Conservation (phyloP, 2,113 vertebrate genomes). For the Tragelaphus strepsiceros region DNA sequence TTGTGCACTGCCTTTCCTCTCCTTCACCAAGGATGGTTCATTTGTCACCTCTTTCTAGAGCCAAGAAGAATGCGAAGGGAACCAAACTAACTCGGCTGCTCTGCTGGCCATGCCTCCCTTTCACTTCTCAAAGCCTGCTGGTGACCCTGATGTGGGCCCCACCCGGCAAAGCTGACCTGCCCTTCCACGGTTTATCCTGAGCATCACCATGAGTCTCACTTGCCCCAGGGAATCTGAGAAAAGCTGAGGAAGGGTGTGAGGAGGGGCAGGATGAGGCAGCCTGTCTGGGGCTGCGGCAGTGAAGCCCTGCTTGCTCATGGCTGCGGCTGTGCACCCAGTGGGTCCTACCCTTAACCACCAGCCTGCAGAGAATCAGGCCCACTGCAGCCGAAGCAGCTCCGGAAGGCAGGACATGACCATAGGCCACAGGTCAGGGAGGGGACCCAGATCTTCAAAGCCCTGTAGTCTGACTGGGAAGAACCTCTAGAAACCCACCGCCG, state of each 20-base stretch:
- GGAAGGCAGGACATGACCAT: background rate
- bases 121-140: background rate
- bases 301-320: background rate
- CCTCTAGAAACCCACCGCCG: background rate
- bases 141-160: background rate
- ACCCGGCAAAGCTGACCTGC: background rate
- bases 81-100: background rate
- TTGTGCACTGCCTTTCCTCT: background rate
- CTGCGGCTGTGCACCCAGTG: background rate
- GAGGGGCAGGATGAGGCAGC: background rate
- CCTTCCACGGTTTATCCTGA: background rate
- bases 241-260: background rate
- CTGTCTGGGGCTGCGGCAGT: background rate
- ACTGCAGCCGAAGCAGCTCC: background rate
- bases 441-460: background rate
- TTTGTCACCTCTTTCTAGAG: background rate
- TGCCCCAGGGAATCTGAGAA: background rate
- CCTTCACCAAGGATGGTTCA: background rate
- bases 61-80: background rate
- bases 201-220: background rate
- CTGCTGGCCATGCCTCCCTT: background rate
- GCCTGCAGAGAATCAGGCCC: background rate
- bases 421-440: background rate
- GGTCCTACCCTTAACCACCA: background rate
- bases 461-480: background rate